Percentiles rank a stretch among this genome's conserved stretches.
These are phyloP conservation scores for Eristalinus aeneus DNA, from an alignment of 2,888 invertebrate genomes.

Conservation along the genomic window DNA sequence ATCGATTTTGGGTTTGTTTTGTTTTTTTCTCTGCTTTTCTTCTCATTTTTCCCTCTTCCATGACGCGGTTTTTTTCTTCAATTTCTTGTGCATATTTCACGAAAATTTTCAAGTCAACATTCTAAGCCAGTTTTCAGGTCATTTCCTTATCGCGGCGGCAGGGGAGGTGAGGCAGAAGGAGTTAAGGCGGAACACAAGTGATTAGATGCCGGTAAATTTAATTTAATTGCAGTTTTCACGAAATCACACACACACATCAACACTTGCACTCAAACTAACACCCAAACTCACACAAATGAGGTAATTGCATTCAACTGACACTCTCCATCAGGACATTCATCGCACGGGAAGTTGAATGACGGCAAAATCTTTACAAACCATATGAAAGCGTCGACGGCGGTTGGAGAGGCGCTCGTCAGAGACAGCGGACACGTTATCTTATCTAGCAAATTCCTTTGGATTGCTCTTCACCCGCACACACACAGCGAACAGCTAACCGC, in stretches of 20 bases:
- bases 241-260: constrained; percentile 10
- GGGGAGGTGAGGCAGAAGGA: background rate
- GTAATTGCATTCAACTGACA: constrained; percentile 28
- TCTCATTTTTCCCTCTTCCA: background rate
- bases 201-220: constrained; percentile 51
- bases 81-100: background rate
- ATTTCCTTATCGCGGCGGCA: background rate
- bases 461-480: constrained; percentile 12
- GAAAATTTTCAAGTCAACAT: background rate
- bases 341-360: background rate
- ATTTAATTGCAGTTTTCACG: constrained; percentile 62
- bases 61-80: background rate
- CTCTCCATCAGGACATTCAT: constrained; percentile 41
- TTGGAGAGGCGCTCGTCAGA: background rate
- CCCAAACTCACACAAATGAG: background rate
- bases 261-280: constrained; percentile 14
- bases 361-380: constrained; percentile 54
- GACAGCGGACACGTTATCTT: constrained; percentile 3
- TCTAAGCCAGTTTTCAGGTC: constrained; percentile 44
- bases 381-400: constrained; percentile 3
- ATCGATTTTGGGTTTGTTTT: constrained; percentile 71
- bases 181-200: background rate
- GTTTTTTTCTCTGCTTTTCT: constrained; percentile 53
- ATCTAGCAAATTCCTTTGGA: background rate
- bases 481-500: background rate